Percentiles rank a stretch among this genome's conserved stretches.
Conservation (phyloP, 2,797 vertebrate species). For the Gymnopithys bicolor region DNA sequence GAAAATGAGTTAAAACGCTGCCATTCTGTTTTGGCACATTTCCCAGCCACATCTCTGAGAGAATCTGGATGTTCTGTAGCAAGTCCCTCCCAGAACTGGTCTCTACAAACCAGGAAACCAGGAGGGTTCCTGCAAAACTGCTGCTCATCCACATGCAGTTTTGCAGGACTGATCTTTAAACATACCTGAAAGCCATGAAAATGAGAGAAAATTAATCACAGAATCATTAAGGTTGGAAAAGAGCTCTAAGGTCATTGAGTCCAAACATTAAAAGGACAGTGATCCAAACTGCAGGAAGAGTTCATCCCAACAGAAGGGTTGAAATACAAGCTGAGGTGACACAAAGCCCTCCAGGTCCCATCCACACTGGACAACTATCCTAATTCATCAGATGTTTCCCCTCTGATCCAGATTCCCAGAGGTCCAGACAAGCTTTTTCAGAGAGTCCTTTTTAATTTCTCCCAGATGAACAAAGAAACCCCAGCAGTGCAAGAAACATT, state of each 20-base stretch:
- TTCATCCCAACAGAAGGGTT: background rate
- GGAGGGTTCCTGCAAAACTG: background rate
- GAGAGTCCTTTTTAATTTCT: background rate
- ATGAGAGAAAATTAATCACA: background rate
- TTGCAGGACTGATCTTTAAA: background rate
- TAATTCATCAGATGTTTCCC: background rate
- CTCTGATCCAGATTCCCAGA: background rate
- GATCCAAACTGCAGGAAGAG: background rate
- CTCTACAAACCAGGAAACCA: background rate
- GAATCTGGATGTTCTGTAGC: background rate
- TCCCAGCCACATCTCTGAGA: background rate
- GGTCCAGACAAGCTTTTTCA: background rate
- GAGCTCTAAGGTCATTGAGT: background rate
- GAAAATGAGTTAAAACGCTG: background rate
- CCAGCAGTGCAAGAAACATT: accelerated
- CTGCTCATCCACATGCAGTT: background rate
- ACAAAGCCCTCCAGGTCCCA: background rate
- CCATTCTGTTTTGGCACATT: background rate
- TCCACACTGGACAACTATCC: background rate
- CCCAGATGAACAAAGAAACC: background rate
- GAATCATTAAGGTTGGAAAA: background rate
- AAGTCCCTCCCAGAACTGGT: background rate
- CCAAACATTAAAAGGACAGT: background rate
- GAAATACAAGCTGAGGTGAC: background rate
- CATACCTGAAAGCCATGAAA: background rate